These are phyloP conservation scores for Cephus pygmeus DNA, from an alignment of 2,888 invertebrate species.

Conservation along the genomic window DNA sequence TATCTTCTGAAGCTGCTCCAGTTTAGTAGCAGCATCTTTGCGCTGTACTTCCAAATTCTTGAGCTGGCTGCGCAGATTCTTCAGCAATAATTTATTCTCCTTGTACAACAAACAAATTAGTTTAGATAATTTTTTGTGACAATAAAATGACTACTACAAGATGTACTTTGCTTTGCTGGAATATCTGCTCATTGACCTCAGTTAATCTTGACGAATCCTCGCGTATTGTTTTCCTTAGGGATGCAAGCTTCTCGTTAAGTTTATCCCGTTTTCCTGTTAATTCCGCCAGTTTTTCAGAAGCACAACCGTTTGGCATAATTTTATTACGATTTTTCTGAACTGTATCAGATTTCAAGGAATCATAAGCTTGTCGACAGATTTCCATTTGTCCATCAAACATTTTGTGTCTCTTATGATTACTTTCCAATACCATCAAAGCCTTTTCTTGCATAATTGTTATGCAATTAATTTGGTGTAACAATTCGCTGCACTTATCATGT, in stretches of 20 bases:
- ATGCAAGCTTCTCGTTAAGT: constrained; percentile 8
- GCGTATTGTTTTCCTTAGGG: not conserved
- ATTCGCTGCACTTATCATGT: no score
- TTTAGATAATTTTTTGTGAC: not conserved
- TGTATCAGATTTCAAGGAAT: no score
- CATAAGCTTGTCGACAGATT: constrained; percentile 14
- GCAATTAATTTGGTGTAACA: no score
- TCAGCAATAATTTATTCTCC: no score
- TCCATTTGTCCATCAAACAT: constrained; percentile 23
- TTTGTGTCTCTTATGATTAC: constrained; percentile 19
- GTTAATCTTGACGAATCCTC: constrained; percentile 5
- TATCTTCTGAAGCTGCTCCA: no score
- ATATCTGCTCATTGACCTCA: not conserved
- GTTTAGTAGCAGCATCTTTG: no score
- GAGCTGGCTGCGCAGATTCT: no score
- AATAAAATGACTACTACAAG: not conserved
- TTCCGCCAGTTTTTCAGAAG: constrained; percentile 15
- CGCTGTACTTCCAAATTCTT: no score
- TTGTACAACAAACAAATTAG: no score
- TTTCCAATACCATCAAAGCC: constrained; percentile 27
- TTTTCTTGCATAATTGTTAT: constrained; percentile 23
- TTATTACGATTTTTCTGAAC: constrained; percentile 6
- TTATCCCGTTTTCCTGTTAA: constrained; percentile 6
- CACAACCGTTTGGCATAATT: not conserved
- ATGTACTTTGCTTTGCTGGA: not conserved